These are phyloP conservation scores for Trichopria drosophilae DNA, from an alignment of 2,888 invertebrate genomes.

Conservation along the genomic window DNA sequence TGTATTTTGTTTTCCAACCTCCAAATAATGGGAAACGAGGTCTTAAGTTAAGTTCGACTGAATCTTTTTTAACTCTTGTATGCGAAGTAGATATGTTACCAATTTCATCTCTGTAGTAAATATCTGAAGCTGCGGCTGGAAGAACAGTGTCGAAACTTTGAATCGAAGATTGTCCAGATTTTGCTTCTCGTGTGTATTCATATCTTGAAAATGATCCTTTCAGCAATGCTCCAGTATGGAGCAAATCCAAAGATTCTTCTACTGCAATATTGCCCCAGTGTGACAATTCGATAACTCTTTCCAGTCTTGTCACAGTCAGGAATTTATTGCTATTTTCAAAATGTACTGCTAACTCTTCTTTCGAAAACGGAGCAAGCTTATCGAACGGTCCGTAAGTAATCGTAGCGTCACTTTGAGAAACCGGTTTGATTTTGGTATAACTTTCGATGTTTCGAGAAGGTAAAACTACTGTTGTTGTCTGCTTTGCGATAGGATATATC, in stretches of 20 bases:
- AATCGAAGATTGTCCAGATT: constrained; percentile 85
- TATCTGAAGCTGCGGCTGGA: constrained; percentile 88
- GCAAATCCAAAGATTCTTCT: constrained; percentile 89
- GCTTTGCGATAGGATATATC: constrained; percentile 78
- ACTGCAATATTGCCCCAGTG: constrained; percentile 99
- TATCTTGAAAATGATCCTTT: constrained; percentile 94
- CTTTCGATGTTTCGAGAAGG: constrained; percentile 80
- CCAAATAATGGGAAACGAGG: constrained; percentile 98
- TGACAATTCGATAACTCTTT: constrained; percentile 90
- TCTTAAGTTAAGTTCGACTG: constrained; percentile 92
- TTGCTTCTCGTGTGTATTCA: constrained; percentile 92
- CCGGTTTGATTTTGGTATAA: constrained; percentile 81
- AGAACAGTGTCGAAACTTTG: constrained; percentile 86
- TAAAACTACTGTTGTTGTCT: constrained; percentile 79
- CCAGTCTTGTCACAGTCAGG: constrained; percentile 84
- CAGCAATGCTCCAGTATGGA: constrained; percentile 89
- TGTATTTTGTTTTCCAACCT: constrained; percentile 98
- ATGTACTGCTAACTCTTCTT: constrained; percentile 77
- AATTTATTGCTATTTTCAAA: constrained; percentile 97
- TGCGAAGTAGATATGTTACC: constrained; percentile 98
- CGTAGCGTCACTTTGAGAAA: constrained; percentile 75
- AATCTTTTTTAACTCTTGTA: constrained; percentile 83
- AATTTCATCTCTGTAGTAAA: constrained; percentile 97
- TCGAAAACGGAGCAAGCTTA: constrained; percentile 66
- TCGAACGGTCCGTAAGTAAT: constrained; percentile 89